A percentile compares a stretch with the other conserved stretches of the same genome.
phyloP scores from a whole-genome alignment of 2,797 vertebrate genomes.

The Fundulus diaphanus region DNA sequence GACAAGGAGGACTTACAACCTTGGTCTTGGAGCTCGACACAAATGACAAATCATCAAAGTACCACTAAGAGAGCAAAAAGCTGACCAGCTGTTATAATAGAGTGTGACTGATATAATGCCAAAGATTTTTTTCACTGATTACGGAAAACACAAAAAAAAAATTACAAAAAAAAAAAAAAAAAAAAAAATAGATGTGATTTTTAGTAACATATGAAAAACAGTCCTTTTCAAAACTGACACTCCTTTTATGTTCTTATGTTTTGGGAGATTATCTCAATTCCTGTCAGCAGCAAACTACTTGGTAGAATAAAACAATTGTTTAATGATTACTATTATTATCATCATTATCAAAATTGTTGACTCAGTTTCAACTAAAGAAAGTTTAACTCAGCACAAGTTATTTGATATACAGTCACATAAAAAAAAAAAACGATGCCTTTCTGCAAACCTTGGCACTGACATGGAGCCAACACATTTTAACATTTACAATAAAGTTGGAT shows the following conservation, averaged over 20 bases:
- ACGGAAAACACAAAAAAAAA: neutral
- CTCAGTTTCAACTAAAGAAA: neutral
- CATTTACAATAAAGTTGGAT: neutral
- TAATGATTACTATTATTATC: neutral
- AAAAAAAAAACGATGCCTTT: neutral
- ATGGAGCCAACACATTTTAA: neutral
- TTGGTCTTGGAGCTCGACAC: too few relatives aligned
- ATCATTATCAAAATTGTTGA: neutral
- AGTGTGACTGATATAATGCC: neutral
- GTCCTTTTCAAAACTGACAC: neutral
- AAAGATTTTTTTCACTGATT: neutral
- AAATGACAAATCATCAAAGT: too few relatives aligned
- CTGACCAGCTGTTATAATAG: too few relatives aligned
- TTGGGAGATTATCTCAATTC: neutral
- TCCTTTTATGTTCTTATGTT: neutral
- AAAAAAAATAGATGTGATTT: too few relatives aligned
- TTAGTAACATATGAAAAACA: too few relatives aligned
- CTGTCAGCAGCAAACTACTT: neutral
- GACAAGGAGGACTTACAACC: too few relatives aligned
- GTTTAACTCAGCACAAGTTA: neutral
- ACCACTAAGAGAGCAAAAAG: too few relatives aligned
- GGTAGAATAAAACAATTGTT: neutral
- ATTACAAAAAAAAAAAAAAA: too few relatives aligned
- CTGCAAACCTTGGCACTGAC: neutral
- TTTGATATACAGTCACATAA: neutral